Conservation (phyloP, 2,888 invertebrate species). For the Drosophila gaucha region DNA sequence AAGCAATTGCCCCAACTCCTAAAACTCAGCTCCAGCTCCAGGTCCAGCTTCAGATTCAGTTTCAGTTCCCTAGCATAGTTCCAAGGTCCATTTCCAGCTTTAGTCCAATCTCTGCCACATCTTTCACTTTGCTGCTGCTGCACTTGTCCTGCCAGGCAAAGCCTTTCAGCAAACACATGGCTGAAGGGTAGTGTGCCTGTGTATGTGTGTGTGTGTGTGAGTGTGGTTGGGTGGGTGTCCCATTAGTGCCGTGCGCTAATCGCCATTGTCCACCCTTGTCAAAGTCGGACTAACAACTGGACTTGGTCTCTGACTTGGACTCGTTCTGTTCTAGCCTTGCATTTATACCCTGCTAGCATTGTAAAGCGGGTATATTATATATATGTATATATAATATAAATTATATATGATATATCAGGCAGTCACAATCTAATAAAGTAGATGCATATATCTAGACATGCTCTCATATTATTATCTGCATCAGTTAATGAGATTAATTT, state of each 20-base stretch:
- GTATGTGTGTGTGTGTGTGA: not conserved
- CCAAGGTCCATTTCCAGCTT: conserved; percentile 15
- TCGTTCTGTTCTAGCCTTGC: not conserved
- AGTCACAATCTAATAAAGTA: no score
- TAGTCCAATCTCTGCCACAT: conserved; percentile 51
- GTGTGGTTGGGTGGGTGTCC: conserved; percentile 37
- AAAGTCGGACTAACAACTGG: conserved; percentile 51
- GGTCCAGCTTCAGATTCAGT: conserved; percentile 6
- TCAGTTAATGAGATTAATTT: no score
- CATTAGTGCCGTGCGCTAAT: conserved; percentile 77
- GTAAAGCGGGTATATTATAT: not conserved
- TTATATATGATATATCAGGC: no score
- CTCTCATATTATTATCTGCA: no score
- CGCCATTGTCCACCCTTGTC: conserved; percentile 80
- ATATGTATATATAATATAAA: no score
- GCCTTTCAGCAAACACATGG: conserved; percentile 77
- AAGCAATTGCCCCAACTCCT: conserved; percentile 52
- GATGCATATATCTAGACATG: no score
- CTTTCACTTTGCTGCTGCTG: conserved; percentile 48
- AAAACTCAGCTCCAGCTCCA: not conserved
- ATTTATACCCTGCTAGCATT: not conserved
- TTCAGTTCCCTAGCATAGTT: conserved; percentile 5
- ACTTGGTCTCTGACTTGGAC: conserved; percentile 28
- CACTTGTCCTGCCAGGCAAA: conserved; percentile 51
- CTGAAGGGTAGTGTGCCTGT: conserved; percentile 21